These are phyloP conservation scores for Netta rufina DNA, from an alignment of 2,797 vertebrate species.

Conservation along the genomic window DNA sequence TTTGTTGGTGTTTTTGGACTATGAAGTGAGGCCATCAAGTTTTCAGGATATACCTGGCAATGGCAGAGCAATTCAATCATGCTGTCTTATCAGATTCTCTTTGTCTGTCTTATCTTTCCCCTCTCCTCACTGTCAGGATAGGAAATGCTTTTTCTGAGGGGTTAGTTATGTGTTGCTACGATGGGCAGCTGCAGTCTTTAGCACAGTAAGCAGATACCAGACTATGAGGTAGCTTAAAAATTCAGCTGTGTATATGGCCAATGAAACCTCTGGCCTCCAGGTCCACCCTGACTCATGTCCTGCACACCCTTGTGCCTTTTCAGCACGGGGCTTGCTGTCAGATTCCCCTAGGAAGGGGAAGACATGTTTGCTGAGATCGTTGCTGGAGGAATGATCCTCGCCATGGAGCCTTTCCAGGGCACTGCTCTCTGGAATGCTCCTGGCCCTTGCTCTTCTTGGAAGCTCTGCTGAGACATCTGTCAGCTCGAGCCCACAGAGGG, in stretches of 20 bases:
- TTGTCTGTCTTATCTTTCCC: background rate
- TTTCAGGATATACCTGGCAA: background rate
- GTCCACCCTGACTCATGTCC: background rate
- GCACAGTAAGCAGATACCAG: background rate
- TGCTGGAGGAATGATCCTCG: background rate
- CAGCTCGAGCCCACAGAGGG: background rate
- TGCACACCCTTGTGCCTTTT: background rate
- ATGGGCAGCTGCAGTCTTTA: background rate
- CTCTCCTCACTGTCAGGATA: background rate
- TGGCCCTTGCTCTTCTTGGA: background rate
- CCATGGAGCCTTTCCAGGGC: background rate
- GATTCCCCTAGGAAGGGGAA: background rate
- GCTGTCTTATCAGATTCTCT: background rate
- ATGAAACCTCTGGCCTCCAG: background rate
- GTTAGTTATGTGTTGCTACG: background rate
- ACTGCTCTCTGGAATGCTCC: background rate
- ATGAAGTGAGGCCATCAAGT: background rate
- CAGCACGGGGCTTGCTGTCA: background rate
- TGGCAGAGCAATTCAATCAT: background rate
- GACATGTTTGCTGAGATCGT: accelerated
- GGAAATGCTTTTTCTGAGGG: background rate
- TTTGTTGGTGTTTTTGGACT: background rate
- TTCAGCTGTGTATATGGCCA: background rate
- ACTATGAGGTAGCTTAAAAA: background rate
- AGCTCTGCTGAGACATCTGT: background rate